These are phyloP conservation scores for Chanos chanos DNA, from an alignment of 2,797 vertebrate genomes.

Conservation along the genomic window DNA sequence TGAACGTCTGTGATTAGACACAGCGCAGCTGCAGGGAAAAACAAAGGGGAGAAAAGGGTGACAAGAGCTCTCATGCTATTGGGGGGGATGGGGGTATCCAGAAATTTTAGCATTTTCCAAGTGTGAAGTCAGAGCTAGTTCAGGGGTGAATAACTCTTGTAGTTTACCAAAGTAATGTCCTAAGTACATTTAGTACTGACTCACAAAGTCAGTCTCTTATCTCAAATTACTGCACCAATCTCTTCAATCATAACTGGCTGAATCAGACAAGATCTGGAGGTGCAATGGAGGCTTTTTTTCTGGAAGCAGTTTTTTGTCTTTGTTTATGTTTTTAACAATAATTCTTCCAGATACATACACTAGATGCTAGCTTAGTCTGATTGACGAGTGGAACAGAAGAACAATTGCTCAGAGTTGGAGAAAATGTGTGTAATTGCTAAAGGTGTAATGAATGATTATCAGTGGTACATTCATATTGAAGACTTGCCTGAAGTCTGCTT, in stretches of 20 bases:
- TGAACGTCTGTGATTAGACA: slow-evolving; percentile 39
- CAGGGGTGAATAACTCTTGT: too few species aligned
- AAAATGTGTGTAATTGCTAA: slow-evolving; percentile 6
- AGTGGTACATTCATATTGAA: too few species aligned
- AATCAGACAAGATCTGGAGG: slow-evolving; percentile 8
- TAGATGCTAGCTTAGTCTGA: not conserved
- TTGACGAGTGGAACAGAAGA: slow-evolving; percentile 8
- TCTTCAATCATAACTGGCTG: slow-evolving; percentile 17
- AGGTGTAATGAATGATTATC: not conserved
- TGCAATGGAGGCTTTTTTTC: slow-evolving; percentile 2
- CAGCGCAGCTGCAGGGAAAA: slow-evolving; percentile 44
- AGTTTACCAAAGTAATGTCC: too few species aligned
- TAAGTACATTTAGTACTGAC: too few species aligned
- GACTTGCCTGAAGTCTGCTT: too few species aligned
- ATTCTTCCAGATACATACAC: slow-evolving; percentile 14
- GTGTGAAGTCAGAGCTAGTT: too few species aligned
- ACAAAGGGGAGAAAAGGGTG: not conserved
- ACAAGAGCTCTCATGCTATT: slow-evolving; percentile 11
- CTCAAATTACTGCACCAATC: slow-evolving; percentile 13
- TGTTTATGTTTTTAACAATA: not conserved
- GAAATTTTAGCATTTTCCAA: too few species aligned
- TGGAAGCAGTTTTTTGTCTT: not conserved
- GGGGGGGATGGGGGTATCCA: too few species aligned
- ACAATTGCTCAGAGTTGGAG: not conserved
- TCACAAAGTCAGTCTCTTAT: slow-evolving; percentile 35